A percentile compares a stretch with the other conserved stretches of the same genome.
Evolutionary conservation across 2,888 invertebrate genomes (phyloP).

Genomic region (Brachylomia viminalis): DNA sequence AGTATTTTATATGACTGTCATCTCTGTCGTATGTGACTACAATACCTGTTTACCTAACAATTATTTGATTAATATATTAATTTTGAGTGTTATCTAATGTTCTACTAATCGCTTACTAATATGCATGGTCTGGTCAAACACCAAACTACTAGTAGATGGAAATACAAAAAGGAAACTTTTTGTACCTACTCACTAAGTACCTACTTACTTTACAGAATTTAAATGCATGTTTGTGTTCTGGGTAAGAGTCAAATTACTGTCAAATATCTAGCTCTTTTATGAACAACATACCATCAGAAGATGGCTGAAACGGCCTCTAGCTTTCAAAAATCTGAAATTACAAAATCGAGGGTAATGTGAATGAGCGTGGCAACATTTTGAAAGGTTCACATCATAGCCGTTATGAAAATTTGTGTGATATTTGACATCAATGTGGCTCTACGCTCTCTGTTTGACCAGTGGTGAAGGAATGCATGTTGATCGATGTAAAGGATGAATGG

Average conservation of each 20-base stretch:
- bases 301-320: not conserved
- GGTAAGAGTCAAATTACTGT: conserved; percentile 50
- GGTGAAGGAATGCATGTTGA: conserved; percentile 66
- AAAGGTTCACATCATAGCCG: not conserved
- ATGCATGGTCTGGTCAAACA: conserved; percentile 80
- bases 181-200: conserved; percentile 47
- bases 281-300: not conserved
- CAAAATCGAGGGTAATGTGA: not conserved
- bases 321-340: not conserved
- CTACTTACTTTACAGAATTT: conserved; percentile 42
- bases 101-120: conserved; percentile 68
- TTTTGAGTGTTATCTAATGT: conserved; percentile 59
- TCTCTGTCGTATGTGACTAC: conserved; percentile 40
- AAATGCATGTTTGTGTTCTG: conserved; percentile 67
- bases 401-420: conserved; percentile 14
- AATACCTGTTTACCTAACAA: conserved; percentile 41
- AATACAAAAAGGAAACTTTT: conserved; percentile 51
- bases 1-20: conserved; percentile 42
- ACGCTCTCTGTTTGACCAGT: conserved; percentile 56
- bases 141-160: conserved; percentile 67
- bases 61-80: conserved; percentile 40
- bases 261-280: conserved; percentile 39
- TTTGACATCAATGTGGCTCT: conserved; percentile 58
- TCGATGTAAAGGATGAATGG: conserved; percentile 63
- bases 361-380: not conserved